Conservation (phyloP, 2,888 invertebrate genomes). For the Hirtodrosophila cameraria region DNA sequence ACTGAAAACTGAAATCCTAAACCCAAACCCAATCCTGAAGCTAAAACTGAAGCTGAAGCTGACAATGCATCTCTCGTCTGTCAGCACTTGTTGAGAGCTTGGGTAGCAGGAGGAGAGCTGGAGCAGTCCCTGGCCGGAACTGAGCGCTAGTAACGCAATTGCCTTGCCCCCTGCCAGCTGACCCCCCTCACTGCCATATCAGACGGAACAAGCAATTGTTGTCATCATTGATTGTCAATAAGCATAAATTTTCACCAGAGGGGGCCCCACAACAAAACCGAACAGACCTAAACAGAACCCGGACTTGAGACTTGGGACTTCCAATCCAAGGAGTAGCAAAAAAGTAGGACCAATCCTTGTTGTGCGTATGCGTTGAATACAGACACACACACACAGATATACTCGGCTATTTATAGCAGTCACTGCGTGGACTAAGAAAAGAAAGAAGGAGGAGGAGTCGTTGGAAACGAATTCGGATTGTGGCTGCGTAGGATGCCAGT, state of each 20-base stretch:
- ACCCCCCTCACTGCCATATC: constrained; percentile 21
- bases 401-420: constrained; percentile 57
- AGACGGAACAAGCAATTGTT: constrained; percentile 81
- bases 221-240: constrained; percentile 83
- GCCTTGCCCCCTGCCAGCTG: background rate
- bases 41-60: background rate
- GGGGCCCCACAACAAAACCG: constrained; percentile 54
- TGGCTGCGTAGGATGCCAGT: constrained; percentile 57
- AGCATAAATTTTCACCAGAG: constrained; percentile 83
- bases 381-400: background rate
- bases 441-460: constrained; percentile 2
- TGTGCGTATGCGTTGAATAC: constrained; percentile 24
- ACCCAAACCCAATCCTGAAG: constrained; percentile 23
- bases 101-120: no score
- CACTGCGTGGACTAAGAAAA: background rate
- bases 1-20: constrained; percentile 3
- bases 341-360: constrained; percentile 48
- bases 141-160: constrained; percentile 46
- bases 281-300: constrained; percentile 7
- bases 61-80: constrained; percentile 28
- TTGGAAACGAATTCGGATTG: constrained; percentile 34
- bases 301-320: constrained; percentile 36
- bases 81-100: background rate
- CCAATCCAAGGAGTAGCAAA: constrained; percentile 33
- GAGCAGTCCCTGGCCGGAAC: constrained; percentile 33